Base-by-base conservation (phyloP, 2,888 invertebrate genomes). In the Andrena trimmerana region DNA sequence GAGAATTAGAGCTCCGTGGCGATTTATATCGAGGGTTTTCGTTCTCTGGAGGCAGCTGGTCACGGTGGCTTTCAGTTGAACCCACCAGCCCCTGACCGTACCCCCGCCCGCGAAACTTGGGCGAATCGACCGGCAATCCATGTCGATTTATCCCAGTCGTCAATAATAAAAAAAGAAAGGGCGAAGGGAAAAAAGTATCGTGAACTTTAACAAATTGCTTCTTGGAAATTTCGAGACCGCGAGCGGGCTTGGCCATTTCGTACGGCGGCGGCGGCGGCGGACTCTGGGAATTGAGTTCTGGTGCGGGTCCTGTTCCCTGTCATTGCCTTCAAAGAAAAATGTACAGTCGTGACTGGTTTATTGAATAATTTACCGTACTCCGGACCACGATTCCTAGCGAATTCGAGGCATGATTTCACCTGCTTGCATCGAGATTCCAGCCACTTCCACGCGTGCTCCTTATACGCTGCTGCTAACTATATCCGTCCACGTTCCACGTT, bases 1-100 rank as follows among this genome's bases (percentile, higher is more conserved):
- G 91, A 92, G 92, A 92, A 93, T 92, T 93, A 93, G 91, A 91
- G 92, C 88, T 90, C 89, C 87, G 88, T 86, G 89, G 90, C 91
- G 92, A 92, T 92, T 92, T 92, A 92, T 92, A 92, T 92, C 90
- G 90, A 89, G 88, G 90, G 88, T 86, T 86, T 87, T 62, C 33
- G 48, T 69, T 60, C 73, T 60, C 78, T 29, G n/a, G 69, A 59
- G 82, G 54, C 57, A 48, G 7, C 10, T 48, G 62, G 42, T 27
- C 66, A 27, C 68, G n/a, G 60, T 65, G 60, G 59, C 71, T 57
- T 72, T 81, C 86, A 80, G 80, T 77, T 75, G 85, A 85, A 87
- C 66, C 69, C 57, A 24, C 63, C 59, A 20, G 27, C 31, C 65
- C 27, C 33, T 20, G 48, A 48, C 70, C 52, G 10, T 67, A 65